Evolutionary conservation across 2,888 invertebrate genomes (phyloP).

Genomic region (Nymphalis urticae): DNA sequence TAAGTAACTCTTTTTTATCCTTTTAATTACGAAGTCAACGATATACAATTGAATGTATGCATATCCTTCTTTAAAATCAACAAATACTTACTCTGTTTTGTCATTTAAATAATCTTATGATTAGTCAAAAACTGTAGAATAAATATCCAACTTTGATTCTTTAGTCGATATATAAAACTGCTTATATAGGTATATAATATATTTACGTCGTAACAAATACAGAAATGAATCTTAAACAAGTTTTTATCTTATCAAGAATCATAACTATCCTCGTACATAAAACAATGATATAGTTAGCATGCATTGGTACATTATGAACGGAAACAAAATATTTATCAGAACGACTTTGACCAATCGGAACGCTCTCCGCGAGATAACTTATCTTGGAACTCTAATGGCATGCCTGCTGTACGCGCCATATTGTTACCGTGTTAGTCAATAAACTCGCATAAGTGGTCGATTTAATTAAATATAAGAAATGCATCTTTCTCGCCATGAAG

Average conservation of each 20-base stretch:
- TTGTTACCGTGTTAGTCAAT: not conserved
- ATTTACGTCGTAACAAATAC: not conserved
- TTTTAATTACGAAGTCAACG: too few species aligned
- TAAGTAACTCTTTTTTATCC: too few species aligned
- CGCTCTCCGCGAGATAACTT: conserved; percentile 13
- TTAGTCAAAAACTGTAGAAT: too few species aligned
- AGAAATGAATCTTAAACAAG: not conserved
- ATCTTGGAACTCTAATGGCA: conserved; percentile 6
- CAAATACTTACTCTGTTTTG: too few species aligned
- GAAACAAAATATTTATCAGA: conserved; percentile 16
- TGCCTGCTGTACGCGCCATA: not conserved
- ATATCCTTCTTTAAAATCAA: too few species aligned
- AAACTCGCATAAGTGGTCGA: not conserved
- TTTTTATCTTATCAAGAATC: not conserved
- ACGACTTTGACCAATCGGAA: conserved; percentile 15
- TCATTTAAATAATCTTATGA: too few species aligned
- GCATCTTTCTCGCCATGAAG: not conserved
- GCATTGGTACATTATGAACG: conserved; percentile 1
- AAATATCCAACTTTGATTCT: too few species aligned
- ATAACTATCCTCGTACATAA: not conserved
- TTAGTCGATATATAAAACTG: too few species aligned
- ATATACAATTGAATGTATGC: too few species aligned
- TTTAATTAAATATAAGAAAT: not conserved
- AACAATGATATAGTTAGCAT: not conserved
- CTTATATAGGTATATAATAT: too few species aligned